Percentiles rank a stretch among this genome's conserved stretches.
phyloP scores from a whole-genome alignment of 2,113 vertebrate species.

The Chaenocephalus aceratus region DNA sequence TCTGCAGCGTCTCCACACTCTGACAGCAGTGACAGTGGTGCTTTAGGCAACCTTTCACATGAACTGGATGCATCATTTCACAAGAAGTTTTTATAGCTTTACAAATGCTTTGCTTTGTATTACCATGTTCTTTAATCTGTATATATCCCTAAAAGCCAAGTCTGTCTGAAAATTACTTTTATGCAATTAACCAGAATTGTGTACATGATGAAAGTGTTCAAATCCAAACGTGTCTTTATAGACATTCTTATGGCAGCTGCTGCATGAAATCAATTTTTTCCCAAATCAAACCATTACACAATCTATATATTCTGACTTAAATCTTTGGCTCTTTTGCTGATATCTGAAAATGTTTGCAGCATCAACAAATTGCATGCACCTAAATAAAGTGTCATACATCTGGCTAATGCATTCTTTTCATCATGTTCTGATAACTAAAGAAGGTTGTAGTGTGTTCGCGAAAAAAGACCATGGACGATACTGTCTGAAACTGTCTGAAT shows the following conservation, averaged over 20 bases:
- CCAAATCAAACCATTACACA: not conserved
- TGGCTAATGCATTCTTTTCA: not conserved
- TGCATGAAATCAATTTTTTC: not conserved
- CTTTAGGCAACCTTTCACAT: slow-evolving; percentile 10
- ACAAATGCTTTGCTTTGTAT: too few relatives aligned
- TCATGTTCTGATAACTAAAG: not conserved
- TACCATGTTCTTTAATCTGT: slow-evolving; percentile 13
- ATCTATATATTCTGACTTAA: slow-evolving; percentile 17
- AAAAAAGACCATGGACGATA: not conserved
- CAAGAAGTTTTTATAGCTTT: too few relatives aligned
- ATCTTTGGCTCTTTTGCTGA: slow-evolving; percentile 13
- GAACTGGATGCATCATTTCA: slow-evolving; percentile 18
- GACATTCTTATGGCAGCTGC: slow-evolving; percentile 9
- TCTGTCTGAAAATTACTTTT: not conserved
- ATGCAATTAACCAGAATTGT: slow-evolving; percentile 9
- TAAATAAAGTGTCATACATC: not conserved
- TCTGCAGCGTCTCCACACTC: slow-evolving; percentile 14
- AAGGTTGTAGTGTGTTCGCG: not conserved
- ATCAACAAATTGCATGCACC: not conserved
- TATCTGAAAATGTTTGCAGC: slow-evolving; percentile 10
- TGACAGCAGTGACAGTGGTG: slow-evolving; percentile 9
- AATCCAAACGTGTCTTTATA: slow-evolving; percentile 20
- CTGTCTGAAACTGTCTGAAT: not conserved
- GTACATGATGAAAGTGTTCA: slow-evolving; percentile 25
- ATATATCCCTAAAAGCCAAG: not conserved